Base-by-base conservation (phyloP, 2,888 invertebrate species). In the Agonopterix arenella region DNA sequence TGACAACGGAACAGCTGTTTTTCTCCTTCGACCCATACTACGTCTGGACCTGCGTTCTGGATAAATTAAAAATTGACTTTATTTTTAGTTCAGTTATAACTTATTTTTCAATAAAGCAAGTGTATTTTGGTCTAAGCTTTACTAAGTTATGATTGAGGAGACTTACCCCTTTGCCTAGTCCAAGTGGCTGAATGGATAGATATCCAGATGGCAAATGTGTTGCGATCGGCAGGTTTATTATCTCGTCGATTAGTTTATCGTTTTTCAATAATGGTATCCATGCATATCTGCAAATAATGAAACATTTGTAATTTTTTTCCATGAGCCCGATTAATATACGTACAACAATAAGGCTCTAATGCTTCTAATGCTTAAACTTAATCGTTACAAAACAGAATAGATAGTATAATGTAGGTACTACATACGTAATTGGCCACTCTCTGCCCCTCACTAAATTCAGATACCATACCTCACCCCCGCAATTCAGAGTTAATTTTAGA, bases 1-100 rank as follows among this genome's bases (percentile, higher is more conserved):
- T 93, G 93, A 38, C 98, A 94, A 37, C 93, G 93, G 74, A 98
- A 98, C 8, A 99, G 90, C 9, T 94, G 95, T 64, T 96, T 94
- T 62, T 97, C 97, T 45, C 94, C 93, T 77, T 99, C 98, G 45
- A 98, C 96, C 97, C 98, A 98, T 56, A 93, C 93, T 8, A 98
- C 94, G 63, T 98, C 98, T 0, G 97, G 96, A 0, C 97, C 96
- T 45, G 96, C 92, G 75, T 95, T 95, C 93, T 94, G 84, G 69
- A 9, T 45, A 41, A 43, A 42, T 1, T 9, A 0, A 40, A 40
- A 4, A 40, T 40, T 4, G 40, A 40, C 40, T 40, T n/a, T 40
- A 40, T n/a, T n/a, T 40, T 40, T 40, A 40, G 40, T n/a, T 4
- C 10, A n/a, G 40, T 38, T 18, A 18, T n/a, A 4, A 38, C 8